These are phyloP conservation scores for Diacarnus erythraeanus DNA, from an alignment of 37 sponge, comb jelly and placozoan genomes.

Conservation along the genomic window DNA sequence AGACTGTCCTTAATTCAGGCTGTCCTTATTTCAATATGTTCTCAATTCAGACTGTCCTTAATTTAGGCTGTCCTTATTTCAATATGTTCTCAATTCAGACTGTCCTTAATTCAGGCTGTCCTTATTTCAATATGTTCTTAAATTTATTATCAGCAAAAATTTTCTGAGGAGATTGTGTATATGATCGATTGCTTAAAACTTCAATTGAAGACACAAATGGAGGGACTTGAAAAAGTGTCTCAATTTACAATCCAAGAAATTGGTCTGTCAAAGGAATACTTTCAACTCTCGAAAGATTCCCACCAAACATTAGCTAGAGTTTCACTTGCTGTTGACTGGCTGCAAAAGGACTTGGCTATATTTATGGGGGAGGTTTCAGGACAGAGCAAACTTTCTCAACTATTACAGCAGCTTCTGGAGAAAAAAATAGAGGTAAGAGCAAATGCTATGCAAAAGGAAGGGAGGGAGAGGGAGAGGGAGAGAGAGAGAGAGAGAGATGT, in stretches of 20 bases:
- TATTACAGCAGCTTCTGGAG: background rate
- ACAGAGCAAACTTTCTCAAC: background rate
- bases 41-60: no score
- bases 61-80: no score
- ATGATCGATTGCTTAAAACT: conserved; percentile 12
- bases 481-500: conserved; percentile 44
- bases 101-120: no score
- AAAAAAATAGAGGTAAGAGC: background rate
- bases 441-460: background rate
- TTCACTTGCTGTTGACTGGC: conserved; percentile 18
- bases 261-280: background rate
- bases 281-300: background rate
- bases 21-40: no score
- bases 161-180: conserved; percentile 34
- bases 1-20: no score
- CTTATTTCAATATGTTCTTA: no score
- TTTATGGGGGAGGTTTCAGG: background rate
- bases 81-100: no score
- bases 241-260: conserved; percentile 1
- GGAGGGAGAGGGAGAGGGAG: conserved; percentile 36
- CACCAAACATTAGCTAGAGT: conserved; percentile 15
- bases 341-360: background rate
- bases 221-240: conserved; percentile 31
- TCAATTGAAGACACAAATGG: conserved; percentile 35
- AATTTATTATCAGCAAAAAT: conserved; percentile 39